Evolutionary conservation across 30 jellyfish, hydroid and myxozoan species (phyloP).

Genomic region (Cassiopea xamachana): DNA sequence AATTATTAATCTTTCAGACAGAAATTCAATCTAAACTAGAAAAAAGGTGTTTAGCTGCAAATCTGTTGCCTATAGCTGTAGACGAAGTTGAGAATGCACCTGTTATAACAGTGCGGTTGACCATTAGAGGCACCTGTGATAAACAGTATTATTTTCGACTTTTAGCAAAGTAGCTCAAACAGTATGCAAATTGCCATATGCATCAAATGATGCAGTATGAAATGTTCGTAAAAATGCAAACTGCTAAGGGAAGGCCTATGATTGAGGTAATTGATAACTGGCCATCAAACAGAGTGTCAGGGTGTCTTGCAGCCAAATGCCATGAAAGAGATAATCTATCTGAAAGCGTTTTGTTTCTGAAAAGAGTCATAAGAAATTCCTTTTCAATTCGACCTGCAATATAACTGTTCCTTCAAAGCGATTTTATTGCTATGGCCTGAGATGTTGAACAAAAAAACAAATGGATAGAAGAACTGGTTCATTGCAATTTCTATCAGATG

Average conservation of each 20-base stretch:
- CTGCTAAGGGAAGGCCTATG: not conserved
- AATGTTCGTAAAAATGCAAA: no score
- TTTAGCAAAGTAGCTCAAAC: no score
- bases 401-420: not conserved
- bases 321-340: not conserved
- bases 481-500: slow-evolving; percentile 13
- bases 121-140: not conserved
- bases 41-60: no score
- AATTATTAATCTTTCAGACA: no score
- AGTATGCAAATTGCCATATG: no score
- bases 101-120: not conserved
- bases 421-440: not conserved
- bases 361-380: not conserved
- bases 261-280: not conserved
- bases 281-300: not conserved
- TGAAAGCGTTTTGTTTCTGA: not conserved
- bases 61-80: not conserved
- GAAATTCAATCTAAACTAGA: no score
- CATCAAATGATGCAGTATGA: no score
- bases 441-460: not conserved
- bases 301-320: not conserved
- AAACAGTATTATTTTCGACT: no score
- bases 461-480: not conserved
- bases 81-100: not conserved
- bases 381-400: not conserved